Evolutionary conservation across 2,797 vertebrate genomes (phyloP).

Genomic region (Helostoma temminkii): DNA sequence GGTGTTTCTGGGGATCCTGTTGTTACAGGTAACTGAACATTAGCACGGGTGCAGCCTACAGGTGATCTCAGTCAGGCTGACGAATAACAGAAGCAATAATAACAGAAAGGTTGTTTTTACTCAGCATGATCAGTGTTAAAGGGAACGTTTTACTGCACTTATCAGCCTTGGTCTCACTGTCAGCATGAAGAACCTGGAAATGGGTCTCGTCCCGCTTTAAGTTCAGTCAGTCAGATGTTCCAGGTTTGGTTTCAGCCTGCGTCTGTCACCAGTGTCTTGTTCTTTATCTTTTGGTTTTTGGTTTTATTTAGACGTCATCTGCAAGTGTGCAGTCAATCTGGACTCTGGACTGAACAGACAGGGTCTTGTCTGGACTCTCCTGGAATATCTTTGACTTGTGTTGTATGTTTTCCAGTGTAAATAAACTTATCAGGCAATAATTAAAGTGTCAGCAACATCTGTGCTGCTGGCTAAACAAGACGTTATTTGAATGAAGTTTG

Average conservation of each 20-base stretch:
- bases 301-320: background rate
- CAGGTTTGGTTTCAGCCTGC: conserved; percentile 16
- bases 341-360: background rate
- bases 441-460: background rate
- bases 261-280: conserved; percentile 7
- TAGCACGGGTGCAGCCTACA: background rate
- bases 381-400: background rate
- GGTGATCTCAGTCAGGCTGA: background rate
- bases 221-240: background rate
- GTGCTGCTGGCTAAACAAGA: conserved; percentile 7
- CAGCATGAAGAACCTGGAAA: background rate
- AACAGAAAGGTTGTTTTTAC: background rate
- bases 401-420: conserved; percentile 25
- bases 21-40: background rate
- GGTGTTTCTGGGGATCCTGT: no score
- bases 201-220: background rate
- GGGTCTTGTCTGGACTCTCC: background rate
- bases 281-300: no score
- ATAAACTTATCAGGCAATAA: conserved; percentile 38
- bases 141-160: background rate
- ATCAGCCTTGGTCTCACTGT: background rate
- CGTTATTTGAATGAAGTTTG: background rate
- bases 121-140: background rate
- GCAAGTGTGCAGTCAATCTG: background rate
- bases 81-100: background rate